Evolutionary conservation across 2,797 vertebrate genomes (phyloP).

Genomic region (Eospalax fontanierii): DNA sequence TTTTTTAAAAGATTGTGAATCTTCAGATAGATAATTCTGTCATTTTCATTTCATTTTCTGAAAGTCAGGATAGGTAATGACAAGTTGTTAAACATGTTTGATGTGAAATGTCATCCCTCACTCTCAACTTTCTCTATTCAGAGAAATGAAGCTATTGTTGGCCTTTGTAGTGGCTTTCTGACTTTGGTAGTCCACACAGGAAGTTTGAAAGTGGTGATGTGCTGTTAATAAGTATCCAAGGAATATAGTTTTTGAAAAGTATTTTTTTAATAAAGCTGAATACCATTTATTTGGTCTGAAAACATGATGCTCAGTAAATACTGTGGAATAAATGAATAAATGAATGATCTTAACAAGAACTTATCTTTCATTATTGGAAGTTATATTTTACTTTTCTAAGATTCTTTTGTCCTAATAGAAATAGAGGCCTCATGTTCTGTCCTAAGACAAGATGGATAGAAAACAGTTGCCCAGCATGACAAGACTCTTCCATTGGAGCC

Average conservation of each 20-base stretch:
- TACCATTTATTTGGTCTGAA: too few relatives aligned
- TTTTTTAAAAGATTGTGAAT: not conserved
- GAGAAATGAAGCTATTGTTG: not conserved
- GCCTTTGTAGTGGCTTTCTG: not conserved
- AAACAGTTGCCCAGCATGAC: not conserved
- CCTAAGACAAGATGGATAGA: not conserved
- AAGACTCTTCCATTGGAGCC: not conserved
- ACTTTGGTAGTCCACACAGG: not conserved
- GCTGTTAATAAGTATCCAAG: not conserved
- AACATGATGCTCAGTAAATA: constrained; percentile 15
- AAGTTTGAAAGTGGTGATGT: not conserved
- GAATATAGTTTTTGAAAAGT: not conserved
- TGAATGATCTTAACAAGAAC: not conserved
- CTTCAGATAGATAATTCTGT: not conserved
- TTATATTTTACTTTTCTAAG: not conserved
- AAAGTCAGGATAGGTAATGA: not conserved
- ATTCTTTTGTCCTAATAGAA: constrained; percentile 52
- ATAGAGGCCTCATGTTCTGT: not conserved
- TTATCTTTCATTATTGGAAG: not conserved
- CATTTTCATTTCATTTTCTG: not conserved
- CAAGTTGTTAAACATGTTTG: not conserved
- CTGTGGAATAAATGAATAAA: not conserved
- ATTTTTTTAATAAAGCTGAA: too few relatives aligned
- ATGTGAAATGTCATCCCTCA: not conserved
- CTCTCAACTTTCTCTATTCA: too few relatives aligned